A percentile compares a stretch with the other conserved stretches of the same genome.
Conservation (phyloP, 1,140 invertebrate species). For the Trissolcus basalis region DNA sequence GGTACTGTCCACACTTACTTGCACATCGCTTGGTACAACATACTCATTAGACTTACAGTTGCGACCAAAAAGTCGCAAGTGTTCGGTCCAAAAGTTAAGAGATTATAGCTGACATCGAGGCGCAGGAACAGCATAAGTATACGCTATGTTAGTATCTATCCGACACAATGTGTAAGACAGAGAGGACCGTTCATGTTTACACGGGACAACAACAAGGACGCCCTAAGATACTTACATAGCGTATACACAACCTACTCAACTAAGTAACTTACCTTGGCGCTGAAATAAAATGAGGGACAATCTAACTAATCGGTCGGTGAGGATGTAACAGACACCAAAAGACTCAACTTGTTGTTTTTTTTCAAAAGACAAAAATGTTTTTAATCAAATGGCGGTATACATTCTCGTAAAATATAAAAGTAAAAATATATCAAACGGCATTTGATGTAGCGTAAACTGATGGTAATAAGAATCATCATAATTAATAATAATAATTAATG, state of each 20-base stretch:
- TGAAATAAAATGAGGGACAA: constrained; percentile 59
- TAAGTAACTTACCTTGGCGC: constrained; percentile 68
- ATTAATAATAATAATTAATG: constrained; percentile 67
- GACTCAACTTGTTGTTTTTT: constrained; percentile 55
- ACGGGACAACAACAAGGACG: not conserved
- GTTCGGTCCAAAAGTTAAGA: constrained; percentile 52
- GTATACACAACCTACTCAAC: constrained; percentile 14
- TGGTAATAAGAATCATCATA: constrained; percentile 67
- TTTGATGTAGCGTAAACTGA: constrained; percentile 74
- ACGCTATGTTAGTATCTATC: too few species aligned
- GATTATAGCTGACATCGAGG: constrained; percentile 59
- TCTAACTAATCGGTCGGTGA: constrained; percentile 32
- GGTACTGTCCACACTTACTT: constrained; percentile 43
- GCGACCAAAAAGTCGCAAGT: constrained; percentile 28
- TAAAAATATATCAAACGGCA: constrained; percentile 78
- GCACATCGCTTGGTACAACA: constrained; percentile 26
- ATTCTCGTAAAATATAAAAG: constrained; percentile 76
- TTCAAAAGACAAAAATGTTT: constrained; percentile 72
- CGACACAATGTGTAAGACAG: too few species aligned
- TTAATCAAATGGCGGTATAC: constrained; percentile 75
- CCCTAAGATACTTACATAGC: too few species aligned
- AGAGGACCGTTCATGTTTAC: too few species aligned
- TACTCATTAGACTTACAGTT: constrained; percentile 26
- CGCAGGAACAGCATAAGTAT: too few species aligned
- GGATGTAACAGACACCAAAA: constrained; percentile 70